Evolutionary conservation across 1,140 invertebrate species (phyloP).

Genomic region (Lepidostoma basale): DNA sequence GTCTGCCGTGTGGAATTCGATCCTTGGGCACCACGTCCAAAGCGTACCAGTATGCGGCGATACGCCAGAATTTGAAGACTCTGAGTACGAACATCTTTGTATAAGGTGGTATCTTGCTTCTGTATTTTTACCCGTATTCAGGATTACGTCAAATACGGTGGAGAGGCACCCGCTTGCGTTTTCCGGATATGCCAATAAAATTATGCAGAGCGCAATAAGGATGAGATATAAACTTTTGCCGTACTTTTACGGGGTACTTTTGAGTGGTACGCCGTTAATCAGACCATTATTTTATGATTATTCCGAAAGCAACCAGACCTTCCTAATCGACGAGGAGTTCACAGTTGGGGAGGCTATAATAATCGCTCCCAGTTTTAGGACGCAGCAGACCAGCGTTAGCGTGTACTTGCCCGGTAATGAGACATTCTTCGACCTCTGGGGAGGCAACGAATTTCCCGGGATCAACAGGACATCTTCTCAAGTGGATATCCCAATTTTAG

Average conservation of each 20-base stretch:
- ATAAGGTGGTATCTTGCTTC: slow-evolving; percentile 52
- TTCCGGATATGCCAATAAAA: slow-evolving; percentile 34
- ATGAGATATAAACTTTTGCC: slow-evolving; percentile 46
- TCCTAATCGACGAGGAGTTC: slow-evolving; percentile 49
- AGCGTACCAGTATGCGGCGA: slow-evolving; percentile 43
- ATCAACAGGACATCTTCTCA: slow-evolving; percentile 32
- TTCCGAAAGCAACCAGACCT: slow-evolving; percentile 46
- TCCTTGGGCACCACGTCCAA: slow-evolving; percentile 46
- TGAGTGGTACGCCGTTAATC: slow-evolving; percentile 46
- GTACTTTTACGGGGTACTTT: slow-evolving; percentile 49
- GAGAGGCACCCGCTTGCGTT: slow-evolving; percentile 48
- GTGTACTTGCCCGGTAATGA: slow-evolving; percentile 49
- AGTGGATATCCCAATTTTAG: slow-evolving; percentile 46
- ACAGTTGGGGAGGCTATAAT: slow-evolving; percentile 50
- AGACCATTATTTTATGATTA: slow-evolving; percentile 55
- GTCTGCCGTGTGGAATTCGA: slow-evolving; percentile 47
- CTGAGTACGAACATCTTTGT: slow-evolving; percentile 42
- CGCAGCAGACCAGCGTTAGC: slow-evolving; percentile 35
- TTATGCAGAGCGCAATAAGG: slow-evolving; percentile 38
- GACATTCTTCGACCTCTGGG: slow-evolving; percentile 53
- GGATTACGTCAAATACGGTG: slow-evolving; percentile 44
- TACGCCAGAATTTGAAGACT: not conserved
- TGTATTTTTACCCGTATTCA: slow-evolving; percentile 50
- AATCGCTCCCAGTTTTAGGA: slow-evolving; percentile 48
- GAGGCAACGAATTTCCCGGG: slow-evolving; percentile 44